Evolutionary conservation across 1,140 invertebrate genomes (phyloP), one percentile per base, ranked within the genome.

Genomic region (Gonatopus flavifemur): DNA sequence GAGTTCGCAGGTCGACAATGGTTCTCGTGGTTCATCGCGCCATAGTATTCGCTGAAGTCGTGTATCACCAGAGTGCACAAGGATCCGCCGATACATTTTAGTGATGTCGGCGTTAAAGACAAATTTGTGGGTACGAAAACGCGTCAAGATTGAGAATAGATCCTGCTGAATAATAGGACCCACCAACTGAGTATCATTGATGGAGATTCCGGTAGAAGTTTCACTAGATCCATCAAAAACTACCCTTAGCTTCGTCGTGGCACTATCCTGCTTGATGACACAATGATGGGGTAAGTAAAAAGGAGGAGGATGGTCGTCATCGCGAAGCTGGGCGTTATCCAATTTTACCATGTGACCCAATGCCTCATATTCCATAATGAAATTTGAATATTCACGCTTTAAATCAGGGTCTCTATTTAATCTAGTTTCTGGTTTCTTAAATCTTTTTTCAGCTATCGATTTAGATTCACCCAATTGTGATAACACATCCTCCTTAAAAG

Each of bases 71-170:
- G 35, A 15, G 16, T 41, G 35, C 7, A 48, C 2, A 3, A 7
- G 10, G 18, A 41, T 44, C 19, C 48, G 51, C n/a, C 43, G 10
- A 41, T 47, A 48, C 51, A 53, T 48, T 13, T 53, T 48, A 15
- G 9, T 38, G 37, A 53, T 10, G n/a, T n/a, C n/a, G n/a, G n/a
- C 25, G 12, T 6, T 28, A 28, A 28, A 6, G 25, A 28, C 25
- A 28, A 28, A 28, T 6, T 28, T 28, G 25, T 28, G 12, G 25
- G 25, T 28, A 12, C 25, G 25, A 12, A 28, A 28, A 12, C 25
- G 25, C 6, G 12, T 6, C 25, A 28, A 28, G 12, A 7, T 6
- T 28, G 6, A 6, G 12, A 28, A 28, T 28, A 28, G 12, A 28
- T 28, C 12, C 6, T 6, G 12, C 25, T 28, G 25, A 28, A 28